phyloP scores from a whole-genome alignment of 2,888 invertebrate species.

The Herminia tarsipennalis region DNA sequence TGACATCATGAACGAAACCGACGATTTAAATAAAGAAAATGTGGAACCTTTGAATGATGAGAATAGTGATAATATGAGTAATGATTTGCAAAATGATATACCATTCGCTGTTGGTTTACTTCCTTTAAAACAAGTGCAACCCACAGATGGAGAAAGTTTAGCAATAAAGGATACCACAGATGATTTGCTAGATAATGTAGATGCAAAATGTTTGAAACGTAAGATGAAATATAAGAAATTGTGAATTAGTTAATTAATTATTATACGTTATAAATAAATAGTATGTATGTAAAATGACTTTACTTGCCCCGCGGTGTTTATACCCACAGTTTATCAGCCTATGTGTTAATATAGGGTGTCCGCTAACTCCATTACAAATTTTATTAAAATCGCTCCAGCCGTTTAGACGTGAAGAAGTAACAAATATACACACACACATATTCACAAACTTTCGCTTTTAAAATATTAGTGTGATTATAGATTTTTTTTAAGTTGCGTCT shows the following conservation, averaged over 20 bases:
- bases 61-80: slow-evolving; percentile 39
- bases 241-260: slow-evolving; percentile 36
- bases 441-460: no score
- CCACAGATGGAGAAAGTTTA: slow-evolving; percentile 54
- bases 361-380: background rate
- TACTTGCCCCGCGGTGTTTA: background rate
- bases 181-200: slow-evolving; percentile 61
- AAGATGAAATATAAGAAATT: slow-evolving; percentile 76
- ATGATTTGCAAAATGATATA: slow-evolving; percentile 65
- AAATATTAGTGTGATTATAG: no score
- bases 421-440: no score
- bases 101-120: slow-evolving; percentile 79
- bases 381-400: no score
- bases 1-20: slow-evolving; percentile 46
- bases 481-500: no score
- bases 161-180: slow-evolving; percentile 66
- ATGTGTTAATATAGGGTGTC: background rate
- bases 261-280: slow-evolving; percentile 18
- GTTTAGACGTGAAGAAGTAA: no score
- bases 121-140: slow-evolving; percentile 66
- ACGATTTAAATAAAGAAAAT: slow-evolving; percentile 58
- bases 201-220: slow-evolving; percentile 77
- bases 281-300: slow-evolving; percentile 5
- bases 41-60: slow-evolving; percentile 39
- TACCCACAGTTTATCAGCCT: background rate